Percentiles rank a stretch among this genome's conserved stretches.
These are phyloP conservation scores for Heterohyrax brucei DNA, from an alignment of 2,797 vertebrate species.

Conservation along the genomic window DNA sequence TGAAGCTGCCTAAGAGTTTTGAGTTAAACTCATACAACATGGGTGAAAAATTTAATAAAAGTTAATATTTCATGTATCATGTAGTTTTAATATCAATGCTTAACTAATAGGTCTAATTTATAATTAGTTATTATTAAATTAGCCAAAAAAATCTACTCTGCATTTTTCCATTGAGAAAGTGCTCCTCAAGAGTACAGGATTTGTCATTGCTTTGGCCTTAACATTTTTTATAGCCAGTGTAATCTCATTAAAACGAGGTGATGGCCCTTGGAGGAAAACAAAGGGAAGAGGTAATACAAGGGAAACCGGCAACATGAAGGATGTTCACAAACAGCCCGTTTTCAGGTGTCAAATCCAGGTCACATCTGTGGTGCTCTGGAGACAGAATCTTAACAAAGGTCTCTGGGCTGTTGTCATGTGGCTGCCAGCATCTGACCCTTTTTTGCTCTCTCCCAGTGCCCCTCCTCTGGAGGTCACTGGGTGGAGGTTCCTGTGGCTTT, in stretches of 20 bases:
- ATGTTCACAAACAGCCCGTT: not conserved
- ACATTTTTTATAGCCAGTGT: not conserved
- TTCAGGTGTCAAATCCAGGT: not conserved
- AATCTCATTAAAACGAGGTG: constrained; percentile 39
- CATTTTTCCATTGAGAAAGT: constrained; percentile 29
- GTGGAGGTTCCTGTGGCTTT: not conserved
- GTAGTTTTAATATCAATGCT: constrained; percentile 53
- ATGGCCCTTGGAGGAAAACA: constrained; percentile 25
- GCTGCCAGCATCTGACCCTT: not conserved
- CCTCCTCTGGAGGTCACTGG: not conserved
- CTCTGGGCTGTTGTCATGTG: not conserved
- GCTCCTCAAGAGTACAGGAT: not conserved
- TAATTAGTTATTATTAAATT: constrained; percentile 56
- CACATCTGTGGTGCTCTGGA: not conserved
- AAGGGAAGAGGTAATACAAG: not conserved
- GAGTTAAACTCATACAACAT: constrained; percentile 59
- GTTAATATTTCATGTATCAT: constrained; percentile 12
- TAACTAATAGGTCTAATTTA: constrained; percentile 30
- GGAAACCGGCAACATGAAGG: not conserved
- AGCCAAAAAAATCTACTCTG: constrained; percentile 23
- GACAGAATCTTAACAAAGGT: not conserved
- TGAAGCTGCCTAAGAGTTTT: not conserved
- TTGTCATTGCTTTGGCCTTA: not conserved
- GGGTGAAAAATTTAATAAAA: not conserved
- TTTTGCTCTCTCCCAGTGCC: not conserved